These are phyloP conservation scores for Neelides folsomi DNA, from an alignment of 2,888 invertebrate species.

Conservation along the genomic window DNA sequence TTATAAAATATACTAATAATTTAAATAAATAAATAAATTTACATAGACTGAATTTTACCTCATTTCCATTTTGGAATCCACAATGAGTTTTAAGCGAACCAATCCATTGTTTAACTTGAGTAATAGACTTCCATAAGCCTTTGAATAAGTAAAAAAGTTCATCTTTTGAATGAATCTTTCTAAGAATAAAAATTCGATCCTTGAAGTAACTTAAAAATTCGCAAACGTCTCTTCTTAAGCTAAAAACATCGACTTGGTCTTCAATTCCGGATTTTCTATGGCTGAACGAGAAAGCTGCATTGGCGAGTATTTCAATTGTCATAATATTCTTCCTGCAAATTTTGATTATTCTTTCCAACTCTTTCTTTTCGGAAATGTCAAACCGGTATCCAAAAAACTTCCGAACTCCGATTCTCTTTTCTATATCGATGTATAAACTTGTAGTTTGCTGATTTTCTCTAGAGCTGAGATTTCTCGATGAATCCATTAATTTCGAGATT, in stretches of 20 bases:
- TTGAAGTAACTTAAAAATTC: conserved; percentile 17
- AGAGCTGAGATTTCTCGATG: neutral
- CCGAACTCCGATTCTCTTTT: neutral
- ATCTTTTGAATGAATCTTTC: neutral
- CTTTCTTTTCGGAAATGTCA: conserved; percentile 9
- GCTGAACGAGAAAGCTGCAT: neutral
- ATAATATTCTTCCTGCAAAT: conserved; percentile 20
- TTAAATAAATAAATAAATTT: neutral
- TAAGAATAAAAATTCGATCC: conserved; percentile 5
- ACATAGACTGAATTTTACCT: too few species aligned
- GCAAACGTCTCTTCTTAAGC: conserved; percentile 19
- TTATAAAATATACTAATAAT: neutral
- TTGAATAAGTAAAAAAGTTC: conserved; percentile 14
- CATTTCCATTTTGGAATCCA: conserved; percentile 24
- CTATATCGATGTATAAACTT: neutral
- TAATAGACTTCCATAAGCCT: conserved; percentile 18
- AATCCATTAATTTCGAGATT: neutral
- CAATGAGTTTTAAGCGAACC: conserved; percentile 16
- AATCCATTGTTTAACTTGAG: conserved; percentile 13
- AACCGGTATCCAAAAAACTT: conserved; percentile 16
- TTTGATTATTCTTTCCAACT: conserved; percentile 11
- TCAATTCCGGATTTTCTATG: neutral
- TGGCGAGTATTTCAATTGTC: conserved; percentile 12
- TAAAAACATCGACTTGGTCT: conserved; percentile 12
- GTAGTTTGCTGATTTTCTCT: neutral